Conservation (phyloP, 1,140 invertebrate species). For the Lepidostoma basale region DNA sequence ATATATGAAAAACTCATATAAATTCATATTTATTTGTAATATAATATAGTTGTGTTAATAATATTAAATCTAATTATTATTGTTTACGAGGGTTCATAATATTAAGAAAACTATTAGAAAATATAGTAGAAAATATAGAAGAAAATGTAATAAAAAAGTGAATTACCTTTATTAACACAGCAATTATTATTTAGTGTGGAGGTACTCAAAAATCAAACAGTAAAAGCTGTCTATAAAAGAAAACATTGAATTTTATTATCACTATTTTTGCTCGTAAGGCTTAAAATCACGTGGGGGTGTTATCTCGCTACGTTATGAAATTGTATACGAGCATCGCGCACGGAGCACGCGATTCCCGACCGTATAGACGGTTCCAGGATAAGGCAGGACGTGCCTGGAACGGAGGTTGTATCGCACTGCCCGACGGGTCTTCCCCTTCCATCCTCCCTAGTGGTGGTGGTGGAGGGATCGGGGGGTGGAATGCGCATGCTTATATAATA, state of each 20-base stretch:
- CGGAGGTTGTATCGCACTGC: constrained; percentile 8
- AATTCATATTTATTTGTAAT: too few relatives aligned
- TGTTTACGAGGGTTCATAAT: too few relatives aligned
- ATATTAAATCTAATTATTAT: too few relatives aligned
- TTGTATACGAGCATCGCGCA: not conserved
- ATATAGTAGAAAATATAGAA: too few relatives aligned
- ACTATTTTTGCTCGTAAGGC: constrained; percentile 4
- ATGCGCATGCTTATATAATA: not conserved
- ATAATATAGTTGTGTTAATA: too few relatives aligned
- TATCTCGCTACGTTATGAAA: constrained; percentile 6
- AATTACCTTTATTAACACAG: too few relatives aligned
- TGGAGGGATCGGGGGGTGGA: not conserved
- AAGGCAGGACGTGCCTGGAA: constrained; percentile 5
- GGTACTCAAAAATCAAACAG: too few relatives aligned
- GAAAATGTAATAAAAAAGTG: too few relatives aligned
- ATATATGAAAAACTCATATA: too few relatives aligned
- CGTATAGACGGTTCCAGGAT: not conserved
- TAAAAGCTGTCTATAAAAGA: too few relatives aligned
- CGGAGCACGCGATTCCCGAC: constrained; percentile 9
- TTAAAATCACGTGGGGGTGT: constrained; percentile 16
- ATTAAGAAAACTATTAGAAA: too few relatives aligned
- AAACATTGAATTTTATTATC: constrained; percentile 11
- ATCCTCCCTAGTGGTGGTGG: not conserved
- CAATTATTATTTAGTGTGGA: too few relatives aligned
- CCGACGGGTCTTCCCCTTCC: not conserved